These are phyloP conservation scores for Trigoniulus corallinus DNA, from an alignment of 1,140 invertebrate species.

Conservation along the genomic window DNA sequence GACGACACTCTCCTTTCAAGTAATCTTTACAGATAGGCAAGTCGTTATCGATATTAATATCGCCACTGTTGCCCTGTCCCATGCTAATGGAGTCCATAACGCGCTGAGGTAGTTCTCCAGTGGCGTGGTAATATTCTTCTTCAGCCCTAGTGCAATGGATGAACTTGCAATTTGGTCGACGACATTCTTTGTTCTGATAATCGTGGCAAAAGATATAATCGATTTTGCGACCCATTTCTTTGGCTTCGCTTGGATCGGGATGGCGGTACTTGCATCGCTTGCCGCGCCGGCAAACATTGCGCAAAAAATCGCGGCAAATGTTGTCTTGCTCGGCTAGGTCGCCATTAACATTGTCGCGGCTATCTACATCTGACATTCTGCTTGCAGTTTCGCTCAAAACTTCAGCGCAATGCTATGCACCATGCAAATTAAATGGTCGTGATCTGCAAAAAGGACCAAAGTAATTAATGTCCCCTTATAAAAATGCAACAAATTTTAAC, in stretches of 20 bases:
- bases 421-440: no score
- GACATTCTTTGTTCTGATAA: slow-evolving; percentile 55
- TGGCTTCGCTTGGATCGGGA: slow-evolving; percentile 19
- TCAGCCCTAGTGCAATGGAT: slow-evolving; percentile 59
- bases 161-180: slow-evolving; percentile 47
- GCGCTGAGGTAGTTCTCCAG: slow-evolving; percentile 45
- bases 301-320: slow-evolving; percentile 37
- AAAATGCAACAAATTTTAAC: no score
- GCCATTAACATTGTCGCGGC: slow-evolving; percentile 7
- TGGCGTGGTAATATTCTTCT: slow-evolving; percentile 51
- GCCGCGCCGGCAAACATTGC: slow-evolving; percentile 52
- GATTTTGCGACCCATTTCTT: slow-evolving; percentile 12
- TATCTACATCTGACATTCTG: slow-evolving; percentile 3
- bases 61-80: slow-evolving; percentile 20
- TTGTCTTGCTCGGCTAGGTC: slow-evolving; percentile 1
- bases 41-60: slow-evolving; percentile 14
- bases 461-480: no score
- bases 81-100: slow-evolving; percentile 23
- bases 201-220: slow-evolving; percentile 60
- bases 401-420: no score
- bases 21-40: slow-evolving; percentile 56
- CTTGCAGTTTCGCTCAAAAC: no score
- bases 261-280: slow-evolving; percentile 59
- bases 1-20: slow-evolving; percentile 48
- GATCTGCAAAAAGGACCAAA: no score